phyloP scores from a whole-genome alignment of 2,888 invertebrate genomes.

The Melangyna quadrimaculata region DNA sequence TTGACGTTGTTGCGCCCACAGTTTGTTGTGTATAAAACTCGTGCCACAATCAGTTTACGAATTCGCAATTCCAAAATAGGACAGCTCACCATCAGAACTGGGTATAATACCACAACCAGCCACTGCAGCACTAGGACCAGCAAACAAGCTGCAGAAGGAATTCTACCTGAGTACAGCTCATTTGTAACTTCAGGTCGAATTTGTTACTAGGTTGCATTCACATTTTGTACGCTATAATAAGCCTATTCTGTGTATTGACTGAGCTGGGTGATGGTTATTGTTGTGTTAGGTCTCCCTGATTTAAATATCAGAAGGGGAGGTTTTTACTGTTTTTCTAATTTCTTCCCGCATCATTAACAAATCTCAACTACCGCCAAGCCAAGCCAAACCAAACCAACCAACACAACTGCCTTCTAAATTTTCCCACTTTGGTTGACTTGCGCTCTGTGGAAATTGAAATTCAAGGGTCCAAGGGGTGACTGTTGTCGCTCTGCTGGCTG shows the following conservation, averaged over 20 bases:
- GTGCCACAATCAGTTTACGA: constrained; percentile 44
- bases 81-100: constrained; percentile 11
- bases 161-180: constrained; percentile 18
- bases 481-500: not conserved
- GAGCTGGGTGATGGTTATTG: not conserved
- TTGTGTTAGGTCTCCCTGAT: not conserved
- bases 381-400: no score
- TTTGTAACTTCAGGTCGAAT: constrained; percentile 59
- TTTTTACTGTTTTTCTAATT: constrained; percentile 57
- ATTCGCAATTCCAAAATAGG: constrained; percentile 40
- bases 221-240: constrained; percentile 64
- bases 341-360: constrained; percentile 29
- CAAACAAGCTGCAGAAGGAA: not conserved
- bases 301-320: not conserved
- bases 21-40: not conserved
- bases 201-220: constrained; percentile 54
- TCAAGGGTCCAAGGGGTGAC: not conserved
- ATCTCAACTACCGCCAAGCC: constrained; percentile 32
- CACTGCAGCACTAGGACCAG: not conserved
- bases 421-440: constrained; percentile 39
- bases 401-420: constrained; percentile 3
- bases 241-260: constrained; percentile 38
- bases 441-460: constrained; percentile 34
- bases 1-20: constrained; percentile 3
- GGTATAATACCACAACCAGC: not conserved